Evolutionary conservation across 2,888 invertebrate species (phyloP), one percentile per base, ranked within the genome.

Genomic region (Ormyrus rosae): DNA sequence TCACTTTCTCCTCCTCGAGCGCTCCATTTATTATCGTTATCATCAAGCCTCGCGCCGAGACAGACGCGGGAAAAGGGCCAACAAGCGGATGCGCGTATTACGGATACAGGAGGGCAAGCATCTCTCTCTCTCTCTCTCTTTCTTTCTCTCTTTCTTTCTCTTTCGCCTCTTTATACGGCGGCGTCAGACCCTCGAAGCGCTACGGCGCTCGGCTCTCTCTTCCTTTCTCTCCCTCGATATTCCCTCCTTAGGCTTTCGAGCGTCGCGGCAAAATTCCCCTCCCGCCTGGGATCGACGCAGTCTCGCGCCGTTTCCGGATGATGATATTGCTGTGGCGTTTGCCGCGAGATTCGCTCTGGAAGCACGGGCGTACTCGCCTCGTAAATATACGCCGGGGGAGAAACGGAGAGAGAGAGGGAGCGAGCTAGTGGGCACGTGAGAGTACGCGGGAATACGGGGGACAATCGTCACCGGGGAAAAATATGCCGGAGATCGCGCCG

Each of bases 1-100:
- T 34, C 34, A 34, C 34, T 34, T 34, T 34, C 34, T 34, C 61
- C 58, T 58, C 58, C 48, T 9, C 13, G 13, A 55, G 56, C 64
- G 55, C 13, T 63, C 58, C 71, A 80, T 80, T 80, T 80, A 71
- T 80, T 80, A 75, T 75, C 75, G 65, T 80, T 80, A 80, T 80
- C 80, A 67, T 71, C 71, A 71, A 71, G 71, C 60, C 75, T 80
- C 74, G 65, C 70, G 65, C 48, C 9, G 45, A 53, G n/a, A 53
- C 7, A 13, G 53, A 11, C 10, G 55, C n/a, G 53, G 11, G 63
- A 56, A 58, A 73, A 53, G 60, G 70, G 45, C 67, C 45, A 56
- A 67, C 34, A 34, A 34, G 34, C 19, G 34, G 45, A 69, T 58
- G 51, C 53, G 56, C 63, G 34, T 34, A 64, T 77, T 76, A 76